Conservation (phyloP, 2,797 vertebrate species). For the Rallus crepitans region DNA sequence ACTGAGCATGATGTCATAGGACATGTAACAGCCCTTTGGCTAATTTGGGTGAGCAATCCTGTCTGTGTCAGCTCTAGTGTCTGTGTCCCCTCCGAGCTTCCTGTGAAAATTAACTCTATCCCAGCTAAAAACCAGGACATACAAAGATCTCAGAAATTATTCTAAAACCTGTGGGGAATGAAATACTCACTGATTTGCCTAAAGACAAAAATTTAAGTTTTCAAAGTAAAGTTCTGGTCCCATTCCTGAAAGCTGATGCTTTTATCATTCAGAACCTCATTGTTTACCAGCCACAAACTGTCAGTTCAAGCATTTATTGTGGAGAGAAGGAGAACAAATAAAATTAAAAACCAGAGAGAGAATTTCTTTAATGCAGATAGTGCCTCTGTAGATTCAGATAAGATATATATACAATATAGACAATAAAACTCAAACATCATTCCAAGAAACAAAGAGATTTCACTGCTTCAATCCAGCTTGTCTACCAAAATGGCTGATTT, state of each 20-base stretch:
- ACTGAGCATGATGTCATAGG: no score
- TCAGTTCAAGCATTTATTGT: neutral
- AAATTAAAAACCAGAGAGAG: neutral
- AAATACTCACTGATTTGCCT: neutral
- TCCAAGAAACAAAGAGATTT: neutral
- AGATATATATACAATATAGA: neutral
- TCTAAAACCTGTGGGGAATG: neutral
- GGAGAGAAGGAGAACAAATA: neutral
- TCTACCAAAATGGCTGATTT: conserved; percentile 32
- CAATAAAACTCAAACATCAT: neutral
- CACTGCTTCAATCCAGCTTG: neutral
- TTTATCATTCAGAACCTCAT: neutral
- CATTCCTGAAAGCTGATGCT: neutral
- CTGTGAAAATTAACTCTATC: no score
- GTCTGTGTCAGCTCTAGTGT: no score
- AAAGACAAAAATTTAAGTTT: neutral
- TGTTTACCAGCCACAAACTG: neutral
- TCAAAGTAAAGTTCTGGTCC: neutral
- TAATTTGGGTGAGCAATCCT: no score
- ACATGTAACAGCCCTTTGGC: no score
- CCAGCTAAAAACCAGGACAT: no score
- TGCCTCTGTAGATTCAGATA: neutral
- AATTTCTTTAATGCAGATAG: neutral
- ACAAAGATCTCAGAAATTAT: neutral
- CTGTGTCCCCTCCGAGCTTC: no score